Evolutionary conservation across 2,113 vertebrate species (phyloP), one percentile per base, ranked within the genome.

Genomic region (Zosterops japonicus): DNA sequence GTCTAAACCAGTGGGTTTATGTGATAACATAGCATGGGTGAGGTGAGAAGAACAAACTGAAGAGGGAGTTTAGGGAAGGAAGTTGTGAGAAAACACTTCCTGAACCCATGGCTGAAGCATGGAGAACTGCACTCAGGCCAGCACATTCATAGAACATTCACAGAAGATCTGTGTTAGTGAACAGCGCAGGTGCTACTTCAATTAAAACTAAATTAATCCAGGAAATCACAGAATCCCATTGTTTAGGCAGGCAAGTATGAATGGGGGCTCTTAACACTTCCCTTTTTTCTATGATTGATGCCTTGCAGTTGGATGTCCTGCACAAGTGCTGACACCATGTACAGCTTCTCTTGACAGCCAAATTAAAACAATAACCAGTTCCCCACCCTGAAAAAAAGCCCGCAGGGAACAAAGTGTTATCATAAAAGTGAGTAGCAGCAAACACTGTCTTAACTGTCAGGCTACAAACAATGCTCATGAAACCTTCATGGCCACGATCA

Each of bases 401-500:
- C 17, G 8, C 8, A 44, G 60, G 49, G 36, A 89, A 84, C 8
- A 4, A 69, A 63, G 47, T 14, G 33, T 28, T 64, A 53, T 42
- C 89, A 84, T 95, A 82, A 80, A 96, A 85, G 36, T 64, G 81
- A 96, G 78, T 24, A 79, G 87, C 59, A 92, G 88, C 70, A 88
- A 91, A 92, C 53, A 71, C 55, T 53, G 39, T 68, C 72, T 85
- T n/a, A 93, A 59, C 53, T 76, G 55, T 68, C 81, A 91, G 68
- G 50, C 50, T 89, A 90, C 93, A 97, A 97, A 96, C 75, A 87
- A 76, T 7, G n/a, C 52, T 84, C 92, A 74, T 91, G 92, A 97
- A 97, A 95, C 50, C 87, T 64, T 94, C 89, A 63, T 2, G 4
- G 56, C 33, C 71, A 83, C 2, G 9, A 95, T 94, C 90, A 59